A percentile compares a stretch with the other conserved stretches of the same genome.
Evolutionary conservation across 2,113 vertebrate species (phyloP).

Genomic region (Scalopus aquaticus): DNA sequence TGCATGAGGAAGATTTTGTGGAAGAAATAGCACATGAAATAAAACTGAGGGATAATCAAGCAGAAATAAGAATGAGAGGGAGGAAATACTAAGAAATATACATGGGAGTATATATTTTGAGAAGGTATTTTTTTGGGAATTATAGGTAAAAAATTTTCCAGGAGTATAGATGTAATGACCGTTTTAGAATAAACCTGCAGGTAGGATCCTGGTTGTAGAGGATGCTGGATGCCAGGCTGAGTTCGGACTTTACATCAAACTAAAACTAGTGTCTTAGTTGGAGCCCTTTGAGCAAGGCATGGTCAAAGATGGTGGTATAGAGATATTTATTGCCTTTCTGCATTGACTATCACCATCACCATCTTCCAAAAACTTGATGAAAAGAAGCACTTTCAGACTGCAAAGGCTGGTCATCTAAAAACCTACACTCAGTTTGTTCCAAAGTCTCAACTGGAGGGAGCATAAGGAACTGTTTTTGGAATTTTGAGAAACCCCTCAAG

Average conservation of each 20-base stretch:
- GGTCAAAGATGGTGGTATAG: neutral
- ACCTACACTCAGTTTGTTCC: neutral
- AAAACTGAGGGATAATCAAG: constrained; percentile 19
- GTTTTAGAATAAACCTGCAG: neutral
- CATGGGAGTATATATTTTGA: neutral
- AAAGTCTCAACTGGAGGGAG: neutral
- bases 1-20: neutral
- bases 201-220: neutral
- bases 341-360: neutral
- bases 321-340: neutral
- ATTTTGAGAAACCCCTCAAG: neutral
- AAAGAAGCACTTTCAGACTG: neutral
- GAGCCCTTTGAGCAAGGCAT: neutral
- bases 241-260: neutral
- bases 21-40: neutral
- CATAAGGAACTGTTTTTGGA: neutral
- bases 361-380: neutral
- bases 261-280: neutral
- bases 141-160: neutral
- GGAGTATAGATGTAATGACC: neutral
- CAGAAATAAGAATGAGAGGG: neutral
- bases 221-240: neutral
- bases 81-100: neutral
- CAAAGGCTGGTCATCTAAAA: neutral
- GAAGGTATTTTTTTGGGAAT: neutral